A percentile compares a stretch with the other conserved stretches of the same genome.
These are phyloP conservation scores for Meiosimyza decipiens DNA, from an alignment of 2,888 invertebrate genomes.

Conservation along the genomic window DNA sequence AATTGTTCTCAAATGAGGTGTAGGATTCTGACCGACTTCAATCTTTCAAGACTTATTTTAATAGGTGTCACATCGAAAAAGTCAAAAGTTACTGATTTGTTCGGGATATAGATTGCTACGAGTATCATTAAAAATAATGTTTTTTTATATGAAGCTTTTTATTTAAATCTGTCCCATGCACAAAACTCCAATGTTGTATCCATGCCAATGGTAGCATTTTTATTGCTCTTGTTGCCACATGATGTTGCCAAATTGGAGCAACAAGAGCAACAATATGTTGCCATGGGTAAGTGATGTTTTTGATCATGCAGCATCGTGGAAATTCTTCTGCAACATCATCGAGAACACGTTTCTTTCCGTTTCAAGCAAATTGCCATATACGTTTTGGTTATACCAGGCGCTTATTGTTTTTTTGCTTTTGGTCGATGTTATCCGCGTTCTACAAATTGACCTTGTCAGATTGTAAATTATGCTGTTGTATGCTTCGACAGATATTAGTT, in stretches of 20 bases:
- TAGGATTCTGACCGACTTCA: no score
- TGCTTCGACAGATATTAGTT: slow-evolving; percentile 35
- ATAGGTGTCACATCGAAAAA: no score
- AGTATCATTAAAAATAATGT: no score
- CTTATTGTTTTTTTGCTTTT: neutral
- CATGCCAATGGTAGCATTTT: no score
- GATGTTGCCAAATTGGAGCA: slow-evolving; percentile 4
- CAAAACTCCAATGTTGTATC: no score
- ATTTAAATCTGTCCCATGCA: no score
- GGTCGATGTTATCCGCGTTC: neutral
- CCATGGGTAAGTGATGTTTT: neutral
- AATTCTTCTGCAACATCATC: slow-evolving; percentile 25
- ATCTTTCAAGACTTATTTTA: no score
- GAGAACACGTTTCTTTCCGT: slow-evolving; percentile 33
- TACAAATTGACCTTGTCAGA: slow-evolving; percentile 46
- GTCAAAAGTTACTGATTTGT: no score
- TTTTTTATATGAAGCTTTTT: no score
- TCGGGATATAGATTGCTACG: no score
- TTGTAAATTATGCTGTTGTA: slow-evolving; percentile 41
- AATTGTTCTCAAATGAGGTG: no score
- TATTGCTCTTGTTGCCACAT: neutral
- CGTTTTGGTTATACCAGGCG: neutral
- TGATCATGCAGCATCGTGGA: neutral
- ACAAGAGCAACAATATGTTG: neutral
- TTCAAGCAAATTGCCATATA: slow-evolving; percentile 39